Base-by-base conservation (phyloP, 2,797 vertebrate species). In the Poeciliopsis infans region DNA sequence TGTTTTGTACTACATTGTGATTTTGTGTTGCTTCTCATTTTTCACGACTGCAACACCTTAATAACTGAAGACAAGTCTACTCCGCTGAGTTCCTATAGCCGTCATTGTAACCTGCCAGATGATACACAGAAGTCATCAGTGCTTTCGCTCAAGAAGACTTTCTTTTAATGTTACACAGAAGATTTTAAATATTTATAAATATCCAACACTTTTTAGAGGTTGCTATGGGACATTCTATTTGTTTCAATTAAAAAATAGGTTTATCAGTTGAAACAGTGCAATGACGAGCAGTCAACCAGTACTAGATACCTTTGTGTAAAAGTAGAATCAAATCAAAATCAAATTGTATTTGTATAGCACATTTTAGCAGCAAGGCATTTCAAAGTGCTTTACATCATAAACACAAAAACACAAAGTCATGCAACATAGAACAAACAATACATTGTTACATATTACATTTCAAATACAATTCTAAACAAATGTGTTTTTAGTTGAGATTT, bases 1-100 rank as follows among this genome's bases (percentile, higher is more conserved):
- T 78, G 78, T 82, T 89, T 83, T 74, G 47, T 51, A 11, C 69
- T 49, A 31, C 57, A 5, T 31, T 68, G 39, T 61, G 72, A 76
- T 83, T 82, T 25, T 2, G 11, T 45, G 53, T 71, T 16, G 64
- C 51, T 11, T 31, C 47, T 49, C 61, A 49, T 46, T 28, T 64
- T 45, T 28, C 33, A 82, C 11, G 28, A 28, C 55, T 76, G 13
- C 85, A 81, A 87, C 61, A 33, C 46, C 36, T 20, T 46, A 85
- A 85, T 85, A 83, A 83, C 51, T 0, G 31, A 75, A 80, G 5
- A 23, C 55, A 55, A 74, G 15, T 70, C 5, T 16, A 28, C 5
- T 69, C 13, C 13, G 13, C 36, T 13, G 39, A 43, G 39, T 69
- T 15, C n/a, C 68, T 28, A 5, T 39, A 3, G 4, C 5, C 2